phyloP scores from a whole-genome alignment of 2,797 vertebrate genomes.

The Typhlichthys subterraneus region DNA sequence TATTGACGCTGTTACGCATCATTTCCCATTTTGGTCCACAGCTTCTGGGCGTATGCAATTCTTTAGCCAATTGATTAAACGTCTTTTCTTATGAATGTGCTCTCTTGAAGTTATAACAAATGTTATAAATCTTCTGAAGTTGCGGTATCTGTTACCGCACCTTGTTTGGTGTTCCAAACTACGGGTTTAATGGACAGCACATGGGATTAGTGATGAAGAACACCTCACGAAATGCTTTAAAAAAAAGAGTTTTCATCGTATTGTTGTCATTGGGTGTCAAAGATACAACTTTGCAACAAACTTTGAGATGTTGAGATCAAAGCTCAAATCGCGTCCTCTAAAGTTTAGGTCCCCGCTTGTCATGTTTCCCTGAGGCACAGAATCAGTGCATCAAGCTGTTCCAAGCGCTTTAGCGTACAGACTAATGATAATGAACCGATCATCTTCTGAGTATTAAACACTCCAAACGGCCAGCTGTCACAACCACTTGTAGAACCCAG shows the following conservation, averaged over 20 bases:
- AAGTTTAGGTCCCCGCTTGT: constrained; percentile 13
- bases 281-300: constrained; percentile 4
- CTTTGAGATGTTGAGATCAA: constrained; percentile 8
- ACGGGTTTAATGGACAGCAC: neutral
- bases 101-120: neutral
- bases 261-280: constrained; percentile 6
- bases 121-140: neutral
- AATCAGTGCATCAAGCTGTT: neutral
- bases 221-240: no score
- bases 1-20: constrained; percentile 57
- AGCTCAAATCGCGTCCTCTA: constrained; percentile 22
- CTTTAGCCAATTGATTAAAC: constrained; percentile 20
- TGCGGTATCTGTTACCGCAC: no score
- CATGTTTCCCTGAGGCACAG: constrained; percentile 1
- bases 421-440: constrained; percentile 26
- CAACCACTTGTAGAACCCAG: neutral
- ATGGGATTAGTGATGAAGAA: no score
- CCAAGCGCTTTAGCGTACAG: neutral
- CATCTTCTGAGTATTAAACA: constrained; percentile 3
- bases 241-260: constrained; percentile 8
- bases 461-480: constrained; percentile 8
- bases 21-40: constrained; percentile 30
- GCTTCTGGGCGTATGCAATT: constrained; percentile 35
- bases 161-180: no score
- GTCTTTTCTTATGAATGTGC: constrained; percentile 6